phyloP scores from a whole-genome alignment of 2,113 vertebrate genomes.

The Rallus limicola region DNA sequence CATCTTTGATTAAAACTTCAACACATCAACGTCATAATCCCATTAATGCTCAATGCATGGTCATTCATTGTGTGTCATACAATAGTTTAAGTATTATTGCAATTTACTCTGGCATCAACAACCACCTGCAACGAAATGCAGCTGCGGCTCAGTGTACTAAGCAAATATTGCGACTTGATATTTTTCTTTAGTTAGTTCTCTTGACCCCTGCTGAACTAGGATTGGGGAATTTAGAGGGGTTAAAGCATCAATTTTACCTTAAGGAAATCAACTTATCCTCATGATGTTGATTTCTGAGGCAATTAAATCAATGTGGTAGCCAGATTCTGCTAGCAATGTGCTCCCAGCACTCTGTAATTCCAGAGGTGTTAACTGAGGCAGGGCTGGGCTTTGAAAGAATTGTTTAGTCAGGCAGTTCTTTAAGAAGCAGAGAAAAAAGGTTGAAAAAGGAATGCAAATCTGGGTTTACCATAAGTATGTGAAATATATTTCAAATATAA shows the following conservation, averaged over 20 bases:
- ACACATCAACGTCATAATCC: background rate
- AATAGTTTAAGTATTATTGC: background rate
- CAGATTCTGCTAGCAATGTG: background rate
- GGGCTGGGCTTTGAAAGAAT: background rate
- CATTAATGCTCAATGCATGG: background rate
- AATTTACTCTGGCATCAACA: background rate
- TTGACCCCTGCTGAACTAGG: background rate
- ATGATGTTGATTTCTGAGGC: background rate
- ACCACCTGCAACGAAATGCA: background rate
- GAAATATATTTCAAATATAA: background rate
- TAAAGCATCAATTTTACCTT: background rate
- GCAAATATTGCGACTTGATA: background rate
- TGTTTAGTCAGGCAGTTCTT: background rate
- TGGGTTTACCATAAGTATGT: background rate
- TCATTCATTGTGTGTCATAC: background rate
- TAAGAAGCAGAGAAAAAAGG: background rate
- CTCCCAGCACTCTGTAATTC: background rate
- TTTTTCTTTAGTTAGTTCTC: background rate
- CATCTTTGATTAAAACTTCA: background rate
- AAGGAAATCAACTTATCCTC: background rate
- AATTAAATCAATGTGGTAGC: background rate
- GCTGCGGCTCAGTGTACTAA: background rate
- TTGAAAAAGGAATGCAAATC: background rate
- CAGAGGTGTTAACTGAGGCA: background rate
- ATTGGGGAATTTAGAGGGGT: background rate